Conservation (phyloP, 2,888 invertebrate species). For the Leucania comma region DNA sequence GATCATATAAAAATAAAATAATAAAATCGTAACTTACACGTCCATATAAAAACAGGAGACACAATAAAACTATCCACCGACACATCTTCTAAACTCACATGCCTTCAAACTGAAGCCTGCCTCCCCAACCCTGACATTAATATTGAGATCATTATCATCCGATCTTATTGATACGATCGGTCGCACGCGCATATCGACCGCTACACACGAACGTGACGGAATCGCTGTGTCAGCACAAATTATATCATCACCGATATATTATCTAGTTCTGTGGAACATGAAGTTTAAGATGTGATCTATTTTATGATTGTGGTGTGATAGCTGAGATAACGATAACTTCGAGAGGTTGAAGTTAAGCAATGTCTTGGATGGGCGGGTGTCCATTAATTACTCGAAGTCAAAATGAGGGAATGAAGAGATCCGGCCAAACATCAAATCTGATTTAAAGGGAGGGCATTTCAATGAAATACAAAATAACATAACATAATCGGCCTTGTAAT, state of each 20-base stretch:
- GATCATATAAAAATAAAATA: no score
- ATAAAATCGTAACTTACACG: constrained; percentile 54
- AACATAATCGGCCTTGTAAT: no score
- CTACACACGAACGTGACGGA: constrained; percentile 65
- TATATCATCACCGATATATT: constrained; percentile 54
- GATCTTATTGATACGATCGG: constrained; percentile 58
- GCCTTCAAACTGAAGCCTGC: constrained; percentile 59
- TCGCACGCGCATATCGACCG: constrained; percentile 25
- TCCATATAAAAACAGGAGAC: constrained; percentile 53
- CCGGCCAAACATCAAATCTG: no score
- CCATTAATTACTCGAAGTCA: no score
- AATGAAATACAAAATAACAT: no score
- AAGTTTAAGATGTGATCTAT: constrained; percentile 39
- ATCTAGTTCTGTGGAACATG: constrained; percentile 68
- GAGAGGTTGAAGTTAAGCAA: constrained; percentile 13
- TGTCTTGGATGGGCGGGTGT: neutral
- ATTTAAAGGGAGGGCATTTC: no score
- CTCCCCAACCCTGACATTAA: constrained; percentile 41
- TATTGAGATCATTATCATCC: constrained; percentile 48
- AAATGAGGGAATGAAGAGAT: no score
- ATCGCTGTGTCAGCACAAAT: constrained; percentile 46
- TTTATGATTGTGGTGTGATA: constrained; percentile 18
- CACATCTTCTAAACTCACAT: constrained; percentile 70
- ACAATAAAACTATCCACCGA: constrained; percentile 51
- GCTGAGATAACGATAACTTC: constrained; percentile 7